These are phyloP conservation scores for Coendou prehensilis DNA, from an alignment of 2,797 vertebrate species.

Conservation along the genomic window DNA sequence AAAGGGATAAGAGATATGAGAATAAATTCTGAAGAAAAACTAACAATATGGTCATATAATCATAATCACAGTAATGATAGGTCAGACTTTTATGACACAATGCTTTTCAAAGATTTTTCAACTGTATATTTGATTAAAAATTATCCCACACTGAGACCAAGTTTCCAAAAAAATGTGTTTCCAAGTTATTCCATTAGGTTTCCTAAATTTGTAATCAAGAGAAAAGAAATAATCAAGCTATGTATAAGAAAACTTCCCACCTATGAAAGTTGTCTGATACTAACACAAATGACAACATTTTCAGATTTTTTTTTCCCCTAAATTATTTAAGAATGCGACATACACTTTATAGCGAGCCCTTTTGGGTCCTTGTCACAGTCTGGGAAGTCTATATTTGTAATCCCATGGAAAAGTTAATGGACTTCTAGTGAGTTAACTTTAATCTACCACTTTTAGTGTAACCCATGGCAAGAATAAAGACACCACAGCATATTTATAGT, in stretches of 20 bases:
- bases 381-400: too few species aligned
- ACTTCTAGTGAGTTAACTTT: too few species aligned
- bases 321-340: slow-evolving; percentile 12
- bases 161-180: neutral
- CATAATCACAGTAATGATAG: slow-evolving; percentile 10
- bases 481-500: too few species aligned
- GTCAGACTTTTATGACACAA: neutral
- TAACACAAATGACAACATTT: neutral
- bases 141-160: neutral
- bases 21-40: slow-evolving; percentile 33
- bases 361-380: too few species aligned
- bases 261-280: neutral
- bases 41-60: slow-evolving; percentile 18
- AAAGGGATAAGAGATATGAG: neutral
- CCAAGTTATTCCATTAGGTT: neutral
- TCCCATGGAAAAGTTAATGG: too few species aligned
- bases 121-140: slow-evolving; percentile 36
- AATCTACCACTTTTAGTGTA: too few species aligned
- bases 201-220: slow-evolving; percentile 1
- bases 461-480: too few species aligned
- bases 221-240: slow-evolving; percentile 20
- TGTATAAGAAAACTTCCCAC: neutral
- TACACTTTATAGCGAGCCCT: neutral
- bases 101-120: slow-evolving; percentile 58
- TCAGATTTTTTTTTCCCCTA: slow-evolving; percentile 11